These are phyloP conservation scores for Clivina fossor DNA, from an alignment of 2,888 invertebrate genomes.

Conservation along the genomic window DNA sequence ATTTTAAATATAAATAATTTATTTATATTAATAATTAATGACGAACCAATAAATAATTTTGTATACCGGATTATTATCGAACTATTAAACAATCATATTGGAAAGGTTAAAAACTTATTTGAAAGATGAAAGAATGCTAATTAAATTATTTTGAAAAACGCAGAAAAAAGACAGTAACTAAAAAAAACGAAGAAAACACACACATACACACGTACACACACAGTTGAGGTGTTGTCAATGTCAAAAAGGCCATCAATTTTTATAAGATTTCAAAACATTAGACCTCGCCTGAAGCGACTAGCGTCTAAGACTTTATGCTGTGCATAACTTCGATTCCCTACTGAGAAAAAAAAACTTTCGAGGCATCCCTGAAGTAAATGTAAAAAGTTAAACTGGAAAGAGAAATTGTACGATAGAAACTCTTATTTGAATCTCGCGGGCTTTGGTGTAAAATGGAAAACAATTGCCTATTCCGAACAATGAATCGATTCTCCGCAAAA, in stretches of 20 bases:
- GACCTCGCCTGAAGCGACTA: conserved; percentile 22
- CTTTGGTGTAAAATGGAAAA: conserved; percentile 10
- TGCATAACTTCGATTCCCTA: conserved; percentile 21
- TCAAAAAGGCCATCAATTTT: conserved; percentile 25
- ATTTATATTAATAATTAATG: background rate
- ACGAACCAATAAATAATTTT: too few relatives aligned
- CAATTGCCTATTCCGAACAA: conserved; percentile 1
- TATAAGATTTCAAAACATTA: conserved; percentile 28
- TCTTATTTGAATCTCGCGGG: conserved; percentile 21
- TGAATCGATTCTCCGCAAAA: too few relatives aligned
- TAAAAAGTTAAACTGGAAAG: conserved; percentile 27
- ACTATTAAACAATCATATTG: background rate
- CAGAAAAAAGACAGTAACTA: too few relatives aligned
- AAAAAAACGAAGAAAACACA: too few relatives aligned
- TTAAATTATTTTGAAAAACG: too few relatives aligned
- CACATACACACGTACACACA: too few relatives aligned
- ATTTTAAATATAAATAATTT: background rate
- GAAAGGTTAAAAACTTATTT: conserved; percentile 2
- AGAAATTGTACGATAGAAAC: conserved; percentile 9
- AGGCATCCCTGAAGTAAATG: conserved; percentile 22
- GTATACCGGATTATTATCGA: background rate
- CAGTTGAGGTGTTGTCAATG: conserved; percentile 22
- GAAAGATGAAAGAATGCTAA: too few relatives aligned
- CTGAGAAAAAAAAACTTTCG: conserved; percentile 18
- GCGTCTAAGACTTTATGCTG: too few relatives aligned